A percentile compares a stretch with the other conserved stretches of the same genome.
phyloP scores from a whole-genome alignment of 2,888 invertebrate species.

The Drosophila setosimentum region DNA sequence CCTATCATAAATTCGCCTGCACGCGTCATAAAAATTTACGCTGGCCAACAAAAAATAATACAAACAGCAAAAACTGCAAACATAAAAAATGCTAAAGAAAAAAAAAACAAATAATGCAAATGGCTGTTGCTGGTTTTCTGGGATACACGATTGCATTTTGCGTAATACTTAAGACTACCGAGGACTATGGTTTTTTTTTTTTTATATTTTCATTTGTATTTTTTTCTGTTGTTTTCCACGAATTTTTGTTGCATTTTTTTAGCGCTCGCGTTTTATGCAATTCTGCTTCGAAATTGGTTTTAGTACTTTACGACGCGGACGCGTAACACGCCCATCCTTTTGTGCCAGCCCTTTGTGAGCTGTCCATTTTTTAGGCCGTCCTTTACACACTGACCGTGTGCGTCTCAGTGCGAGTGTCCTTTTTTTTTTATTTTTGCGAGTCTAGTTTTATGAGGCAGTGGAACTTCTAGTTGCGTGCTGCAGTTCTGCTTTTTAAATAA shows the following conservation, averaged over 20 bases:
- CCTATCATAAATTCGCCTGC: slow-evolving; percentile 38
- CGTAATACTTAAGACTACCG: slow-evolving; percentile 41
- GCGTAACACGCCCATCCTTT: slow-evolving; percentile 36
- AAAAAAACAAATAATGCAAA: slow-evolving; percentile 23
- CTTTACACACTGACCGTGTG: slow-evolving; percentile 24
- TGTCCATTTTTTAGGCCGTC: slow-evolving; percentile 42
- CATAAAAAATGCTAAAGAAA: slow-evolving; percentile 13
- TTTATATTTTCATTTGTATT: background rate
- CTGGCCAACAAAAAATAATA: slow-evolving; percentile 7
- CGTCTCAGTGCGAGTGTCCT: background rate
- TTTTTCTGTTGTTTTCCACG: slow-evolving; percentile 22
- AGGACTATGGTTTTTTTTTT: slow-evolving; percentile 10
- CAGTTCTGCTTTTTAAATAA: slow-evolving; percentile 31
- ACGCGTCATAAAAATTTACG: slow-evolving; percentile 38
- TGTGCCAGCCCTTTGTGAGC: slow-evolving; percentile 58
- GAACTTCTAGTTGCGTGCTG: slow-evolving; percentile 80
- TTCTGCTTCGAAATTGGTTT: slow-evolving; percentile 19
- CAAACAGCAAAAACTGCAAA: background rate
- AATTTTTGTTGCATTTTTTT: slow-evolving; percentile 56
- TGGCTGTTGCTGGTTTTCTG: slow-evolving; percentile 6
- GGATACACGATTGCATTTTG: slow-evolving; percentile 55
- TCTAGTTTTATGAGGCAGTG: slow-evolving; percentile 45
- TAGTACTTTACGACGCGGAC: slow-evolving; percentile 33
- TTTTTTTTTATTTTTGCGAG: slow-evolving; percentile 19
- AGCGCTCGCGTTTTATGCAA: slow-evolving; percentile 52